Conservation (phyloP, 2,113 vertebrate species). For the Meleagris gallopavo region DNA sequence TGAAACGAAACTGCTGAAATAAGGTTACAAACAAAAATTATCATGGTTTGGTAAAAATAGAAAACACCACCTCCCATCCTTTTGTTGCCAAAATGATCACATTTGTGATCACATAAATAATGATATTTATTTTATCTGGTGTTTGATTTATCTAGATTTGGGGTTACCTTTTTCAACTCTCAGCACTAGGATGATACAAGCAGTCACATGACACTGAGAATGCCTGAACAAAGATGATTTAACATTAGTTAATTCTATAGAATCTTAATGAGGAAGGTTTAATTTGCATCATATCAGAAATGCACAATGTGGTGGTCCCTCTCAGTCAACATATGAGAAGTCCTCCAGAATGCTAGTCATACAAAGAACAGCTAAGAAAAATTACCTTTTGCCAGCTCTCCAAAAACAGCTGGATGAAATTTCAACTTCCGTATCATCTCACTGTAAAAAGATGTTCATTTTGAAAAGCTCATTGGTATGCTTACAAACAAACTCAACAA, state of each 20-base stretch:
- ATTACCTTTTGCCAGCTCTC: background rate
- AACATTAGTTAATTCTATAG: background rate
- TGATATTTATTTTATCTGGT: background rate
- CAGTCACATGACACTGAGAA: background rate
- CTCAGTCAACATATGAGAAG: background rate
- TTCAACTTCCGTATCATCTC: background rate
- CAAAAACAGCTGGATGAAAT: background rate
- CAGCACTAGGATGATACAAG: background rate
- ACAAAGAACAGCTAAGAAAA: background rate
- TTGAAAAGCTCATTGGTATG: background rate
- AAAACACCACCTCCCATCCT: background rate
- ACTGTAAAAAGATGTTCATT: background rate
- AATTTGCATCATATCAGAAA: background rate
- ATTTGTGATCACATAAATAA: background rate
- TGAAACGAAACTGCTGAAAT: background rate
- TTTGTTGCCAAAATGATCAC: background rate
- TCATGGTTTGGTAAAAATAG: background rate
- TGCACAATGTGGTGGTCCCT: background rate
- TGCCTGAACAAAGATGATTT: background rate
- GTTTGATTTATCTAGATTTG: background rate
- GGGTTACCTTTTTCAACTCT: background rate
- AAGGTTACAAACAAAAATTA: background rate
- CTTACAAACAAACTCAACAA: background rate
- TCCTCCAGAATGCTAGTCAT: background rate
- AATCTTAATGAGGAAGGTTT: background rate